Base-by-base conservation (phyloP, 2,797 vertebrate species). In the Thalassophryne amazonica region DNA sequence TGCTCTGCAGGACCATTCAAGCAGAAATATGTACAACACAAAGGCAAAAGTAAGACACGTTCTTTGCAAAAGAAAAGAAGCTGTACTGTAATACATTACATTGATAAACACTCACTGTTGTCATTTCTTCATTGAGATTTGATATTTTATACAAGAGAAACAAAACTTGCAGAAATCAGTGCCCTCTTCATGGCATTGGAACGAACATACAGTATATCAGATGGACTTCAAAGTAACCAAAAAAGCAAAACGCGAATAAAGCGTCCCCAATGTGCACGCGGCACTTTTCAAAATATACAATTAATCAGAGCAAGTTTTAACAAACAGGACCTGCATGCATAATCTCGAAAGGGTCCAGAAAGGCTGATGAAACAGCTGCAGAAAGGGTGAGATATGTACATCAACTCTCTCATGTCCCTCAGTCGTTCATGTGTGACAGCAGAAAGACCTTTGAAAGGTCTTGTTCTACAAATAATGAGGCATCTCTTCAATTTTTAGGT, bases 1-100 rank as follows among this genome's bases (percentile, higher is more conserved):
- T 89, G 84, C 86, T 91, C 88, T 87, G 88, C 87, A 88, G 93
- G 93, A 94, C 93, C 93, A 91, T 90, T 89, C 83, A 93, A 92
- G 90, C 92, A 92, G 82, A 91, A 93, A 90, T 93, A 93, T 94
- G 89, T 94, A 94, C 91, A 93, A 90, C 88, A 93, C 86, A 93
- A 91, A 92, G 91, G 91, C 92, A 91, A 93, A 91, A 87, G 76
- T 89, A 90, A 90, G 87, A 91, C 88, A 90, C 77, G 69, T 88
- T 90, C 77, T 86, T 79, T 83, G 77, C 89, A 89, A 67, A 71
- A 80, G 56, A 67, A 87, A 91, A 81, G 86, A 85, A 78, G 75
- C 88, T 85, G 86, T 89, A 92, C 90, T 89, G 86, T 90, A 92
- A 92, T 92, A 92, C 90, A 90, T 90, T 90, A 92, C 92, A 90